Conservation (phyloP, 2,797 vertebrate species). For the Takifugu rubripes region DNA sequence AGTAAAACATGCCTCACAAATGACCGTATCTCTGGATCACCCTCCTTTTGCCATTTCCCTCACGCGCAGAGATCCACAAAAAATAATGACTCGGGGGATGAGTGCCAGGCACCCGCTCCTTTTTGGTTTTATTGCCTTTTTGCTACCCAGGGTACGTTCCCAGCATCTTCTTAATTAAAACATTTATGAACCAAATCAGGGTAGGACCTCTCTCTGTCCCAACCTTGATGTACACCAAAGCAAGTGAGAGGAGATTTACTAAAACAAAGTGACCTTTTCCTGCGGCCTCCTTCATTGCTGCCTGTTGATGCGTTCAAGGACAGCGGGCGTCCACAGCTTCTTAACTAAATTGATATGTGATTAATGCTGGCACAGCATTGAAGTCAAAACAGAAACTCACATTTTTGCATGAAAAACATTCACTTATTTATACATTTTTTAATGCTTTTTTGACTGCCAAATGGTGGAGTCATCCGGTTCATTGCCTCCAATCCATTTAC, state of each 20-base stretch:
- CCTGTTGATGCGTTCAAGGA: constrained; percentile 7
- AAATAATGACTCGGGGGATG: constrained; percentile 5
- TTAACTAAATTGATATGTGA: not conserved
- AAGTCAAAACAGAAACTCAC: not conserved
- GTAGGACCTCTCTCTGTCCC: constrained; percentile 1
- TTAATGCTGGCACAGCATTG: not conserved
- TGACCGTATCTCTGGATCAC: not conserved
- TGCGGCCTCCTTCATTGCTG: not conserved
- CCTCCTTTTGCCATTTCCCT: not conserved
- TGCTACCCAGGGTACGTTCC: constrained; percentile 2
- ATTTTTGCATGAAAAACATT: constrained; percentile 3
- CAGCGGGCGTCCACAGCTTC: not conserved
- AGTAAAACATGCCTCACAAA: not conserved
- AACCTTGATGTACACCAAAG: constrained; percentile 22
- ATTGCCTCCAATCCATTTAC: constrained; percentile 18
- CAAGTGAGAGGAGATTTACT: constrained; percentile 17
- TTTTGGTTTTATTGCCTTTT: constrained; percentile 5
- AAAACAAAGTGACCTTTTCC: constrained; percentile 9
- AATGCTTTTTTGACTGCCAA: not conserved
- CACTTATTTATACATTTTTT: not conserved
- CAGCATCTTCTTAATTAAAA: constrained; percentile 13
- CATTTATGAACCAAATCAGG: constrained; percentile 1
- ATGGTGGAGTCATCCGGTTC: constrained; percentile 15
- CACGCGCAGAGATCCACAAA: not conserved
- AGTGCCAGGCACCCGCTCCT: constrained; percentile 6